These are phyloP conservation scores for Bradynema listronoti DNA, from an alignment of 1,140 invertebrate genomes.

Conservation along the genomic window DNA sequence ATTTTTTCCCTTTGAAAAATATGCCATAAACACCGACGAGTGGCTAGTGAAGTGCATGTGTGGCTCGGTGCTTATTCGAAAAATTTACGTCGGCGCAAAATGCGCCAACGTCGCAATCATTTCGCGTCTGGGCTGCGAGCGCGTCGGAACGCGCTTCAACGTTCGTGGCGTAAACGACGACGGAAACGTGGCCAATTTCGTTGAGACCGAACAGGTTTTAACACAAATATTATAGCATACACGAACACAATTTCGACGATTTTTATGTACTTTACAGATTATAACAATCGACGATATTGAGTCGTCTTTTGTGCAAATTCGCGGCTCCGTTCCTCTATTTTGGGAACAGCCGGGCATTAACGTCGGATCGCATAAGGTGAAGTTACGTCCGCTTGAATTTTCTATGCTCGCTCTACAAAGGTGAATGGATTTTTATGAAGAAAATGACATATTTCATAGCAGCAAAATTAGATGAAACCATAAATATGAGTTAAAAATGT, in stretches of 20 bases:
- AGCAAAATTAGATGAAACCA: too few species aligned
- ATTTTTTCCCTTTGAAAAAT: conserved; percentile 51
- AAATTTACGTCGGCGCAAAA: conserved; percentile 55
- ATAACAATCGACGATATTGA: conserved; percentile 73
- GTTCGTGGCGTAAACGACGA: conserved; percentile 97
- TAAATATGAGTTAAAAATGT: too few species aligned
- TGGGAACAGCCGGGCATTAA: conserved; percentile 99
- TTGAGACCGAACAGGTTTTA: conserved; percentile 86
- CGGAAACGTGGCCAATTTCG: conserved; percentile 98
- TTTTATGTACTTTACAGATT: conserved; percentile 51
- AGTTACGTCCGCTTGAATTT: conserved; percentile 83
- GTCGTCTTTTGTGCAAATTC: conserved; percentile 67
- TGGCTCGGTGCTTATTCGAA: conserved; percentile 52
- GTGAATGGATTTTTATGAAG: conserved; percentile 18
- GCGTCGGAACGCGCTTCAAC: conserved; percentile 90
- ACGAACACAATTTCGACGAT: too few species aligned
- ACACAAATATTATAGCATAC: too few species aligned
- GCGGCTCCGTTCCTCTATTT: conserved; percentile 93
- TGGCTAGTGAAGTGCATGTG: conserved; percentile 55
- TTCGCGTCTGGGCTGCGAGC: conserved; percentile 88
- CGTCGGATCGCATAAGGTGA: conserved; percentile 96
- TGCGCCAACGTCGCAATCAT: conserved; percentile 80
- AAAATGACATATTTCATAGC: not conserved
- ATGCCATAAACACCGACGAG: conserved; percentile 35
- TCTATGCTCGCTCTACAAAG: conserved; percentile 79